A percentile compares a stretch with the other conserved stretches of the same genome.
Evolutionary conservation across 2,113 vertebrate species (phyloP).

Genomic region (Gyps fulvus): DNA sequence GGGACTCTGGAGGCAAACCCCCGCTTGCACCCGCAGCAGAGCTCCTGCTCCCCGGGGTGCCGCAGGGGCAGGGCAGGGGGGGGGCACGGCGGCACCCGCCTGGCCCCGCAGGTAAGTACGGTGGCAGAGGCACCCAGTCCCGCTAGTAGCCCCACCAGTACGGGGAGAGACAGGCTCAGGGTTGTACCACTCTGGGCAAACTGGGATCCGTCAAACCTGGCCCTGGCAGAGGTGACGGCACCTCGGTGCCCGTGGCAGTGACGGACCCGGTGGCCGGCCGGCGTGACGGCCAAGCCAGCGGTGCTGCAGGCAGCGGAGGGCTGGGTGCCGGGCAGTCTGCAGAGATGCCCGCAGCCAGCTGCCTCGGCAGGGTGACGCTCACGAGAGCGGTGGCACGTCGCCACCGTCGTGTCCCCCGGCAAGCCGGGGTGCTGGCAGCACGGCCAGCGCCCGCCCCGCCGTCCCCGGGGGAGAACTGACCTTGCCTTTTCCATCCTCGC

Average conservation of each 20-base stretch:
- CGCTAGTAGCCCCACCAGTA: background rate
- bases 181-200: background rate
- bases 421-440: background rate
- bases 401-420: background rate
- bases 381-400: background rate
- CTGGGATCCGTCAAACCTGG: background rate
- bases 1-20: background rate
- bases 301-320: background rate
- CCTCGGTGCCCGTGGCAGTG: background rate
- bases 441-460: accelerated
- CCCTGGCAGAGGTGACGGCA: background rate
- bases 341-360: background rate
- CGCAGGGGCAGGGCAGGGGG: background rate
- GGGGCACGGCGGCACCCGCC: accelerated
- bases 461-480: conserved; percentile 6
- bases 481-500: conserved; percentile 59
- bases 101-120: background rate
- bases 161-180: background rate
- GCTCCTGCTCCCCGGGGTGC: background rate
- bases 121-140: background rate
- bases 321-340: background rate
- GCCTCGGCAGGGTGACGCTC: background rate
- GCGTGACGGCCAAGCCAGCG: background rate
- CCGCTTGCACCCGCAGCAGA: background rate
- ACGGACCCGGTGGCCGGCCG: background rate